These are phyloP conservation scores for Mionectes macconnelli DNA, from an alignment of 2,113 vertebrate genomes.

Conservation along the genomic window DNA sequence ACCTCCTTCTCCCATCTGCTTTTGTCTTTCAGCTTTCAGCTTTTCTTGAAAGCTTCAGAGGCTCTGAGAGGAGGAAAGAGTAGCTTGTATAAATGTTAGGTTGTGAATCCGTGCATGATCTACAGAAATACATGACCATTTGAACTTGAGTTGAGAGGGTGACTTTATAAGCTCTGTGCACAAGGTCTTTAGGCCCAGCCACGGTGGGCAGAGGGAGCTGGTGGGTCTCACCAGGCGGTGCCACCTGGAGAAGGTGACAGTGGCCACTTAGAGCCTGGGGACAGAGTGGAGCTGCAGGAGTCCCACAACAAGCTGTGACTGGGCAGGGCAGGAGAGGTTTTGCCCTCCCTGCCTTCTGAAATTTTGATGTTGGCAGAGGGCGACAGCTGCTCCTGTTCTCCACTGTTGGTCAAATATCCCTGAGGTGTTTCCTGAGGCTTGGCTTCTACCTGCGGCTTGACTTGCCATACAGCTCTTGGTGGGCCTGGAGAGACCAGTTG, in stretches of 20 bases:
- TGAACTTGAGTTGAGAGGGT: background rate
- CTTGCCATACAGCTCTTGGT: too few species aligned
- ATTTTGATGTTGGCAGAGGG: accelerated
- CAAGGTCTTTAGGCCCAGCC: too few species aligned
- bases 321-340: background rate
- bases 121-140: accelerated
- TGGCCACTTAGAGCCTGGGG: too few species aligned
- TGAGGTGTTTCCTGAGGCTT: background rate
- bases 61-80: background rate
- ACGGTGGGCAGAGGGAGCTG: accelerated
- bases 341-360: background rate
- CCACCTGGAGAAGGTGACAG: background rate
- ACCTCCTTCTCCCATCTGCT: background rate
- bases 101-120: background rate
- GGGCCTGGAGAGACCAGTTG: accelerated
- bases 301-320: background rate
- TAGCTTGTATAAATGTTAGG: background rate
- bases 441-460: background rate
- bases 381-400: accelerated
- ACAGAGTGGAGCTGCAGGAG: background rate
- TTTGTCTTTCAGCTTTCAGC: background rate
- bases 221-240: background rate
- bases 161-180: accelerated
- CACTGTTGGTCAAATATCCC: accelerated
- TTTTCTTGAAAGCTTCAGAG: background rate